Conservation (phyloP, 2,113 vertebrate species). For the Gymnorhina tibicen region DNA sequence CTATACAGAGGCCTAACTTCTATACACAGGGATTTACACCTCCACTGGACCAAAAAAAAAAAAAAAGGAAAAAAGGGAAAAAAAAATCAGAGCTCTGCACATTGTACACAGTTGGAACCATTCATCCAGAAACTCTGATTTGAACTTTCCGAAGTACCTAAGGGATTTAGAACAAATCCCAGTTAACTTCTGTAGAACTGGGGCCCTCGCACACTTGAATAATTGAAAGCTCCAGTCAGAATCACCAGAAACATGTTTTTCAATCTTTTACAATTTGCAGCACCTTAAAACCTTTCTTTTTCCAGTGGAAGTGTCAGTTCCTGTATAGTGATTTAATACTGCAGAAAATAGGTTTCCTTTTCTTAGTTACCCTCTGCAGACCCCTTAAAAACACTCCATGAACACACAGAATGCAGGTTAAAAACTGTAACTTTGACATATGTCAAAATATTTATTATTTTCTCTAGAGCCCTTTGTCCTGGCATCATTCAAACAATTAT, state of each 20-base stretch:
- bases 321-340: conserved; percentile 1
- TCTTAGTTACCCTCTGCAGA: conserved; percentile 6
- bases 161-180: conserved; percentile 45
- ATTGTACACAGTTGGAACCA: neutral
- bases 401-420: neutral
- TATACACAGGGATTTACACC: neutral
- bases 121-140: conserved; percentile 16
- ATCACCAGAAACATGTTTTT: neutral
- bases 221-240: conserved; percentile 1
- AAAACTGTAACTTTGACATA: neutral
- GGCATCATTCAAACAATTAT: neutral
- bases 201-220: neutral
- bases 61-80: neutral
- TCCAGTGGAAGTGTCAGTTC: conserved; percentile 12
- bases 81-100: neutral
- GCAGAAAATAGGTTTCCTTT: conserved; percentile 10
- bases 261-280: conserved; percentile 29
- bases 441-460: neutral
- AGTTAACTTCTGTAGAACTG: conserved; percentile 1
- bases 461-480: neutral
- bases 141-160: conserved; percentile 15
- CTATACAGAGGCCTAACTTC: neutral
- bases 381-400: neutral
- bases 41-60: neutral
- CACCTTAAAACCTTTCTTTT: neutral